Percentiles rank a stretch among this genome's conserved stretches.
Evolutionary conservation across 92 coral and sea anemone genomes (phyloP).

Genomic region (Actinostola sp.): DNA sequence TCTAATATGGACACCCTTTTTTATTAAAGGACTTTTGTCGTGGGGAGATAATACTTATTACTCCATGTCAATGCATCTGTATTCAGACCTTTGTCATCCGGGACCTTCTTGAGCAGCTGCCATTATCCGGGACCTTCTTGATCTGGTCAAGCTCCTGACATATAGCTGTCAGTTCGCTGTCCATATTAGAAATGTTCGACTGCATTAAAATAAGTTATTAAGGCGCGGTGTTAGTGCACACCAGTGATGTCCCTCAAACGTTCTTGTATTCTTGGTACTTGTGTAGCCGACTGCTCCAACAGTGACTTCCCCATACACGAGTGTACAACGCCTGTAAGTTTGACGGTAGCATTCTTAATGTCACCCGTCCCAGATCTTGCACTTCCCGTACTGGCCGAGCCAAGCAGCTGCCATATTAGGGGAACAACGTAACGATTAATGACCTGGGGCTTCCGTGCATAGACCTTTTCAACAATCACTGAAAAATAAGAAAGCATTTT

Average conservation of each 20-base stretch:
- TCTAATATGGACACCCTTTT: too few relatives aligned
- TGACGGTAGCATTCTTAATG: slow-evolving; percentile 59
- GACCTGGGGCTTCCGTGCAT: slow-evolving; percentile 84
- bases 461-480: slow-evolving; percentile 77
- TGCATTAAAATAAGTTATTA: not conserved
- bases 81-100: too few relatives aligned
- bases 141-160: too few relatives aligned
- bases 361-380: slow-evolving; percentile 75
- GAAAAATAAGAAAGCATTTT: not conserved
- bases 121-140: too few relatives aligned
- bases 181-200: too few relatives aligned
- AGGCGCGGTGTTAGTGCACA: not conserved
- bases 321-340: slow-evolving; percentile 64
- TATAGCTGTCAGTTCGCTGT: too few relatives aligned
- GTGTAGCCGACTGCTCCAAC: slow-evolving; percentile 74
- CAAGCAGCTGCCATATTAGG: slow-evolving; percentile 89
- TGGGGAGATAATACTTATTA: too few relatives aligned
- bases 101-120: too few relatives aligned
- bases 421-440: slow-evolving; percentile 86
- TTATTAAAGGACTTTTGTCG: too few relatives aligned
- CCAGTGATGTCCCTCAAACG: slow-evolving; percentile 75
- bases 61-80: too few relatives aligned
- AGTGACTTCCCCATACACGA: slow-evolving; percentile 88
- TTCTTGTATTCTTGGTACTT: slow-evolving; percentile 79
- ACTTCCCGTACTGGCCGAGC: slow-evolving; percentile 74